phyloP scores from a whole-genome alignment of 2,888 invertebrate species.

The Sminthurinus aureus region DNA sequence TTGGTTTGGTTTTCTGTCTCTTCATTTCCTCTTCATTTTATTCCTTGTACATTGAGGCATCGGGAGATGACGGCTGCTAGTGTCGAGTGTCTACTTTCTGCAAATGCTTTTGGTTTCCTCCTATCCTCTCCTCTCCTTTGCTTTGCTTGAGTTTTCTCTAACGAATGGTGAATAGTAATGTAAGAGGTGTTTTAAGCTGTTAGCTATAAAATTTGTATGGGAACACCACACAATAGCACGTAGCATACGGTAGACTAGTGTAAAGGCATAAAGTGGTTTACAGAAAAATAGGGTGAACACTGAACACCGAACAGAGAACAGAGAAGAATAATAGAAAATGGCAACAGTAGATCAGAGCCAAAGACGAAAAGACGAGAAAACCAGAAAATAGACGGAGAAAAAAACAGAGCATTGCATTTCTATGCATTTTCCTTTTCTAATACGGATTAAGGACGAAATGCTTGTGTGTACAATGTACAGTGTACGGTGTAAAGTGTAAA shows the following conservation, averaged over 20 bases:
- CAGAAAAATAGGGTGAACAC: background rate
- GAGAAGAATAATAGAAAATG: background rate
- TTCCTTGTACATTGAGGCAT: too few relatives aligned
- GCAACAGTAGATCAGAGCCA: background rate
- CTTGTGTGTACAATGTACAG: background rate
- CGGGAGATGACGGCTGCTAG: too few relatives aligned
- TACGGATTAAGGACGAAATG: background rate
- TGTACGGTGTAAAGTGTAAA: too few relatives aligned
- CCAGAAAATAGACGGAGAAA: too few relatives aligned
- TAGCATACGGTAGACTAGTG: too few relatives aligned
- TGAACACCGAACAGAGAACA: too few relatives aligned
- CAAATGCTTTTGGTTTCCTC: too few relatives aligned
- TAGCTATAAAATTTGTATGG: background rate
- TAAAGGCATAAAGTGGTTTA: constrained; percentile 24
- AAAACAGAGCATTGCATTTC: constrained; percentile 13
- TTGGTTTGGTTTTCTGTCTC: background rate
- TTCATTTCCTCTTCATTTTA: background rate
- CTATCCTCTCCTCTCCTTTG: too few relatives aligned
- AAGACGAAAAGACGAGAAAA: background rate
- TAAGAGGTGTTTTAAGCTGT: constrained; percentile 11
- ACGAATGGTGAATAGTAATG: constrained; percentile 19
- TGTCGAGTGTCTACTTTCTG: too few relatives aligned
- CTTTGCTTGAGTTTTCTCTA: background rate
- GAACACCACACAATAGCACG: too few relatives aligned
- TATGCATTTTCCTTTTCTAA: background rate